Conservation (phyloP, 2,113 vertebrate species). For the Helogale parvula region DNA sequence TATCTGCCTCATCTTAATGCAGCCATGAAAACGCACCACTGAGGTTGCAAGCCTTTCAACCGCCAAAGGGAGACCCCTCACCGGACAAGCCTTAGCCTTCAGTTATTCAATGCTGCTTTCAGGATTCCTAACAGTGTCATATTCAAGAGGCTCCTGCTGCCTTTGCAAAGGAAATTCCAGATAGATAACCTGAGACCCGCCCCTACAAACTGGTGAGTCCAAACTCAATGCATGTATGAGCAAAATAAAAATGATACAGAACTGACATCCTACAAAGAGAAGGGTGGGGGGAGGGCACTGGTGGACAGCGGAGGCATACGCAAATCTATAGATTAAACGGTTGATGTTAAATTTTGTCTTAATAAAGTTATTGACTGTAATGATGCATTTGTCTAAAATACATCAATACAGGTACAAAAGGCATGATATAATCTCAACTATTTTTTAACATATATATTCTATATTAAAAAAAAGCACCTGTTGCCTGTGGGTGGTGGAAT, state of each 20-base stretch:
- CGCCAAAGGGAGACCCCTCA: fast-evolving
- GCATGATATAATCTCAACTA: neutral
- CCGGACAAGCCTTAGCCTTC: neutral
- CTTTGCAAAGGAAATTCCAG: neutral
- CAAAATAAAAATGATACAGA: neutral
- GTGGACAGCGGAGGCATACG: neutral
- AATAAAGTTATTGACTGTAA: neutral
- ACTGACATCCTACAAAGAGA: neutral
- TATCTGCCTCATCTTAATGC: neutral
- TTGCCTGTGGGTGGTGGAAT: neutral
- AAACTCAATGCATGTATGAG: neutral
- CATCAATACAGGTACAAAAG: neutral
- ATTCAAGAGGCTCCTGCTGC: neutral
- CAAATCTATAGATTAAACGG: neutral
- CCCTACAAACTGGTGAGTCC: neutral
- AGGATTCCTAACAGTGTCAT: neutral
- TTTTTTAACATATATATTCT: neutral
- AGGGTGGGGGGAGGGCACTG: fast-evolving
- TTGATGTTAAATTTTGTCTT: neutral
- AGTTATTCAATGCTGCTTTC: neutral
- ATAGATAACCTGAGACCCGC: neutral
- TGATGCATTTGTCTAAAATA: neutral
- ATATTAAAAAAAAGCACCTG: neutral
- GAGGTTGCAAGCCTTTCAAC: neutral
- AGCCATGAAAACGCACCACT: neutral